Conservation (phyloP, 1,140 invertebrate species). For the Brachystomella parvula region DNA sequence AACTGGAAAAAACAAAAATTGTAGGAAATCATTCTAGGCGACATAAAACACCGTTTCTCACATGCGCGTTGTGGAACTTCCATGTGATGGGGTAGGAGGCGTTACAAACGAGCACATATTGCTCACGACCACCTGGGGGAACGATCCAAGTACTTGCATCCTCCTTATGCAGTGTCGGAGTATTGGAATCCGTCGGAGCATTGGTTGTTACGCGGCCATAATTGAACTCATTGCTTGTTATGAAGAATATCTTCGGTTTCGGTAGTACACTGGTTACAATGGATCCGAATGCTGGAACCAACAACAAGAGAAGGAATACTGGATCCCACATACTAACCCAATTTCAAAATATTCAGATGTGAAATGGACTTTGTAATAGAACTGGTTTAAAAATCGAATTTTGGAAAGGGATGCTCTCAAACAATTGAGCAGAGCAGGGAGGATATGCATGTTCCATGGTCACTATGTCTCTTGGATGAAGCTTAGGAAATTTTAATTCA, state of each 20-base stretch:
- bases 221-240: background rate
- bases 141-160: background rate
- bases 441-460: conserved; percentile 1
- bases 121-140: background rate
- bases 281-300: background rate
- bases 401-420: background rate
- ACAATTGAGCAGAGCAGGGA: background rate
- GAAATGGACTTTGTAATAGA: background rate
- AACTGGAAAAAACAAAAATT: background rate
- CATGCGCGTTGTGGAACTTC: conserved; percentile 7
- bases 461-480: background rate
- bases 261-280: too few relatives aligned
- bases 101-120: background rate
- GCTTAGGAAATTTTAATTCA: too few relatives aligned
- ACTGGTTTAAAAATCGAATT: background rate
- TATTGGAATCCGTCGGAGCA: background rate
- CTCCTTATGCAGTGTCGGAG: background rate
- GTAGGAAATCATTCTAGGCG: background rate
- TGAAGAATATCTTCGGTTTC: background rate
- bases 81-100: conserved; percentile 12
- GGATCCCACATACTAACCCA: background rate
- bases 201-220: background rate
- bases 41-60: background rate
- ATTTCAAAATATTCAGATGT: background rate
- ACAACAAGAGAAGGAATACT: background rate